Percentiles rank a stretch among this genome's conserved stretches.
Conservation (phyloP, 2,113 vertebrate genomes). For the Clarias magur region DNA sequence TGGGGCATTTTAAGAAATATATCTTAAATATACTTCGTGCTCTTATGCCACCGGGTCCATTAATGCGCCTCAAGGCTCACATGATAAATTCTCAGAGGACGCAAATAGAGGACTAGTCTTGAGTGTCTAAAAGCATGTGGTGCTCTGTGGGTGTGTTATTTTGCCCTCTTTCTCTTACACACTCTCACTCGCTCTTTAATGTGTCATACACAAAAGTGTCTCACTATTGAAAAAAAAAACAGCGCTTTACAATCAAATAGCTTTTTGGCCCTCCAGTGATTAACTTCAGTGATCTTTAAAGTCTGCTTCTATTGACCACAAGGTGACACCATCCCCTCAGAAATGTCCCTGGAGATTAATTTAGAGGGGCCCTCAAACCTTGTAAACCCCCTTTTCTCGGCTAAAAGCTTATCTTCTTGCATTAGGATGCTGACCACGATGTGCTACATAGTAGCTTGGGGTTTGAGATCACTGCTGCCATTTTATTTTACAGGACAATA, state of each 20-base stretch:
- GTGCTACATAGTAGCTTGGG: constrained; percentile 8
- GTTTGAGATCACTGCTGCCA: constrained; percentile 5
- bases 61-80: background rate
- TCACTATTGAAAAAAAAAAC: background rate
- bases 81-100: constrained; percentile 38
- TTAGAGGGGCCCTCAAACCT: constrained; percentile 18
- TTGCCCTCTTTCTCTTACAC: background rate
- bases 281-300: constrained; percentile 32
- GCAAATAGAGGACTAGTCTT: constrained; percentile 20
- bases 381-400: constrained; percentile 19
- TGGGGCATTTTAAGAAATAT: background rate
- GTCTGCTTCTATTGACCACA: constrained; percentile 57
- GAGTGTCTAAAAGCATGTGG: constrained; percentile 25
- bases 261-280: constrained; percentile 13
- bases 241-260: constrained; percentile 8
- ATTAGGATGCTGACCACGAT: constrained; percentile 39
- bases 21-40: constrained; percentile 36
- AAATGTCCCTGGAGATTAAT: constrained; percentile 59
- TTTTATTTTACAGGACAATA: constrained; percentile 33
- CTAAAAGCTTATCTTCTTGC: constrained; percentile 12
- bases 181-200: background rate
- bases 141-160: constrained; percentile 28
- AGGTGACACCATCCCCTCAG: constrained; percentile 57
- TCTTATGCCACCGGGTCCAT: constrained; percentile 24
- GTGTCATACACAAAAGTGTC: constrained; percentile 2